These are phyloP conservation scores for Petaurus breviceps DNA, from an alignment of 2,113 vertebrate genomes.

Conservation along the genomic window DNA sequence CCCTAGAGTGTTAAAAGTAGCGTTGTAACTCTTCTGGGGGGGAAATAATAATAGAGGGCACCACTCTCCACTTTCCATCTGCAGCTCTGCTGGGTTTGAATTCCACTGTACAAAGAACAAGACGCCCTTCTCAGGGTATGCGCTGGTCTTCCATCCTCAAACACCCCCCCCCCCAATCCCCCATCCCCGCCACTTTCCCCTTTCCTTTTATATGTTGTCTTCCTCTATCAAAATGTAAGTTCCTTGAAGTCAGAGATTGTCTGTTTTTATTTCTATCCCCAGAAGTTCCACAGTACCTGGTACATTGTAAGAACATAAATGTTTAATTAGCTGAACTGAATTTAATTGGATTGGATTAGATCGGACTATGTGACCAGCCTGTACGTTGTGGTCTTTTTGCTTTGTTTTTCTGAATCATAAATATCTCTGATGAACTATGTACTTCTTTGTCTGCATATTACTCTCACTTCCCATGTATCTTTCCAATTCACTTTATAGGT, in stretches of 20 bases:
- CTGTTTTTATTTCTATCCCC: not conserved
- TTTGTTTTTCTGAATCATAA: not conserved
- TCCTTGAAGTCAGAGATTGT: not conserved
- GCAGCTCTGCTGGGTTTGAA: no score
- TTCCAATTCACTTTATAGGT: not conserved
- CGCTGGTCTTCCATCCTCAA: not conserved
- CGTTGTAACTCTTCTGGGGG: slow-evolving; percentile 79
- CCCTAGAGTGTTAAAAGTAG: slow-evolving; percentile 85
- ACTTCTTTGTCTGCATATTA: not conserved
- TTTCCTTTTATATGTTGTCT: not conserved
- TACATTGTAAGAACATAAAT: not conserved
- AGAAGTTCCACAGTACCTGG: not conserved
- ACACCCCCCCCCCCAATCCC: no score
- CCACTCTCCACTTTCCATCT: no score
- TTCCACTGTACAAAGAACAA: not conserved
- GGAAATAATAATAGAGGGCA: no score
- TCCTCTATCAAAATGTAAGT: not conserved
- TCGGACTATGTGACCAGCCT: not conserved
- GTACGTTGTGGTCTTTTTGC: not conserved
- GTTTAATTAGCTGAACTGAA: not conserved
- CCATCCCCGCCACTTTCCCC: not conserved
- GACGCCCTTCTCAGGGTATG: no score
- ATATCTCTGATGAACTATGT: not conserved
- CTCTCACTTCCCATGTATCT: not conserved
- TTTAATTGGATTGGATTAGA: not conserved